A percentile compares a stretch with the other conserved stretches of the same genome.
Conservation (phyloP, 2,797 vertebrate species). For the Microcaecilia unicolor region DNA sequence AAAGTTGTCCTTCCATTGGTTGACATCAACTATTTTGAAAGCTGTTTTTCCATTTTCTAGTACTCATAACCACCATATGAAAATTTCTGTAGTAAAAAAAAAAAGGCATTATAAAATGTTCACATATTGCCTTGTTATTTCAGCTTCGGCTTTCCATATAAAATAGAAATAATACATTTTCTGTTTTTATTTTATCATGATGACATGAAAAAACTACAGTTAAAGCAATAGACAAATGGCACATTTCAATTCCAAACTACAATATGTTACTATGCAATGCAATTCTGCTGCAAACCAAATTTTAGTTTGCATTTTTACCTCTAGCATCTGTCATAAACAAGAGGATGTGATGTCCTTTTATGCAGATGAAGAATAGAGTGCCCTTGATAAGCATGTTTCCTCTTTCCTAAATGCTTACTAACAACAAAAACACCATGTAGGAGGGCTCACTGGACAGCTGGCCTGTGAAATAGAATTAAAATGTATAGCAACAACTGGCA, state of each 20-base stretch:
- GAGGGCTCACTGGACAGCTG: conserved; percentile 12
- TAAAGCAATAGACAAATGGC: neutral
- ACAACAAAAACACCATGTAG: neutral
- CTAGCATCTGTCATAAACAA: too few species aligned
- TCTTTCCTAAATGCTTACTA: neutral
- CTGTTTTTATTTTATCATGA: neutral
- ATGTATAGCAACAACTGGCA: conserved; percentile 5
- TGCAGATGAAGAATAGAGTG: neutral
- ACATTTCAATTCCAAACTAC: neutral
- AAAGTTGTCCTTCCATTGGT: too few species aligned
- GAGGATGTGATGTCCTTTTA: neutral
- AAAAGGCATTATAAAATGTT: too few species aligned
- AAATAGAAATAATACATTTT: rapidly evolving
- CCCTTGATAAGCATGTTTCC: neutral
- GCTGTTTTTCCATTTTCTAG: too few species aligned
- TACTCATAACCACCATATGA: too few species aligned
- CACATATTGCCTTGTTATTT: neutral
- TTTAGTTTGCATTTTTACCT: too few species aligned
- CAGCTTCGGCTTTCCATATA: neutral
- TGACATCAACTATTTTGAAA: too few species aligned
- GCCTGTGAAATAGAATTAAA: neutral
- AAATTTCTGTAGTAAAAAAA: too few species aligned
- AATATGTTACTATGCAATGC: neutral
- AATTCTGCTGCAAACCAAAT: too few species aligned
- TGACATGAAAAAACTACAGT: neutral